Evolutionary conservation across 2,113 vertebrate species (phyloP).

Genomic region (Panthera uncia): DNA sequence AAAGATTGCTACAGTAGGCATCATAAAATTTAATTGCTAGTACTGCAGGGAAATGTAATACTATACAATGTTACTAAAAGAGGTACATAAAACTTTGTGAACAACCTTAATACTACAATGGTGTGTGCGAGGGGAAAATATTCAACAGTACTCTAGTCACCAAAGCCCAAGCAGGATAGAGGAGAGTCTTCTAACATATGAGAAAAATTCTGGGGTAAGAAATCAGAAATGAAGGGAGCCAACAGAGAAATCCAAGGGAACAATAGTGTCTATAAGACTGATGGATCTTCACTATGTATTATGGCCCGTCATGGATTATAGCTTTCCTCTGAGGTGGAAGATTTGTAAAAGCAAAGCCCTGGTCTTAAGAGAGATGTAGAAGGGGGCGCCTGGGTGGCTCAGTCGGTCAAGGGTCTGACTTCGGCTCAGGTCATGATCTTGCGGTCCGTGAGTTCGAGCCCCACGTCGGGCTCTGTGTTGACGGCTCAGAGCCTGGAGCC

Average conservation of each 20-base stretch:
- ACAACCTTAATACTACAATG: not conserved
- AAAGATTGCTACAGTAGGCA: not conserved
- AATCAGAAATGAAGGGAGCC: not conserved
- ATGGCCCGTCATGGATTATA: not conserved
- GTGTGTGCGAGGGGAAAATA: not conserved
- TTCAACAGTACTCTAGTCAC: not conserved
- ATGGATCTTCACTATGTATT: not conserved
- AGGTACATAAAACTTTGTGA: not conserved
- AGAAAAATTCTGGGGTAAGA: not conserved
- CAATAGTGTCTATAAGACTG: not conserved
- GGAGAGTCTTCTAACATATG: not conserved
- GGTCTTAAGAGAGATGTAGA: not conserved
- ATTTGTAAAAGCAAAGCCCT: not conserved
- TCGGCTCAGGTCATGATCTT: no score
- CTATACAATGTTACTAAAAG: not conserved
- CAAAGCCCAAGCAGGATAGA: not conserved
- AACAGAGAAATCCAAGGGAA: not conserved
- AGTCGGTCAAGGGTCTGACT: no score
- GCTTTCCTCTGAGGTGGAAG: not conserved
- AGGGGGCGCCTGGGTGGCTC: no score
- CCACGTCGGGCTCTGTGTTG: no score
- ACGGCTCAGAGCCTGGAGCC: no score
- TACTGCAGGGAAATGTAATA: not conserved
- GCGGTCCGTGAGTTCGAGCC: no score
- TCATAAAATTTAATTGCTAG: constrained; percentile 47